Evolutionary conservation across 2,113 vertebrate genomes (phyloP).

Genomic region (Piprites chloris): DNA sequence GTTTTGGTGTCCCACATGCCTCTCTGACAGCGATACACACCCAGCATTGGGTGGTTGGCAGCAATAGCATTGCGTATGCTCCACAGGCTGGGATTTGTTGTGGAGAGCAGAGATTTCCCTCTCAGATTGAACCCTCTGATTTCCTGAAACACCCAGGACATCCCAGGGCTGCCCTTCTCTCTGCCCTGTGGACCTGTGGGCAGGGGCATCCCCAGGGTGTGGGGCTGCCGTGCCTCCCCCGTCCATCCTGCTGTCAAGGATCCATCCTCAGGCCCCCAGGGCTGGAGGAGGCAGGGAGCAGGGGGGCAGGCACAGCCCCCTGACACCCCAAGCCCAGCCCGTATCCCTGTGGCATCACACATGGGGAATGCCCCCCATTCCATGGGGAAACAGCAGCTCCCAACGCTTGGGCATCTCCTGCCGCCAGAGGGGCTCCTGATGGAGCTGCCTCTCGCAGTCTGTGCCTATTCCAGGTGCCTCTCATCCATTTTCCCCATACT

Average conservation of each 20-base stretch:
- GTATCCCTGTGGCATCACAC: background rate
- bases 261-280: fast-evolving
- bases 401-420: fast-evolving
- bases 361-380: background rate
- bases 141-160: background rate
- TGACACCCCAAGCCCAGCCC: fast-evolving
- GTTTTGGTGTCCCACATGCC: background rate
- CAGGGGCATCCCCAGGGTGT: background rate
- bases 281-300: background rate
- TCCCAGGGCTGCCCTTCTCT: background rate
- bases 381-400: background rate
- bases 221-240: fast-evolving
- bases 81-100: background rate
- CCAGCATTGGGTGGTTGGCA: background rate
- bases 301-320: background rate
- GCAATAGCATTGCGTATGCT: fast-evolving
- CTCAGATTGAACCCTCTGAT: background rate
- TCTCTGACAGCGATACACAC: fast-evolving
- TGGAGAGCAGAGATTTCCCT: background rate
- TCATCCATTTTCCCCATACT: fast-evolving
- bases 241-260: background rate
- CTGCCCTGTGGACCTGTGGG: background rate
- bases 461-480: background rate
- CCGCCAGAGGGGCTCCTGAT: fast-evolving
- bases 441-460: background rate